Evolutionary conservation across 1,140 invertebrate species (phyloP), one percentile per base, ranked within the genome.

Genomic region (Lethrus apterus): DNA sequence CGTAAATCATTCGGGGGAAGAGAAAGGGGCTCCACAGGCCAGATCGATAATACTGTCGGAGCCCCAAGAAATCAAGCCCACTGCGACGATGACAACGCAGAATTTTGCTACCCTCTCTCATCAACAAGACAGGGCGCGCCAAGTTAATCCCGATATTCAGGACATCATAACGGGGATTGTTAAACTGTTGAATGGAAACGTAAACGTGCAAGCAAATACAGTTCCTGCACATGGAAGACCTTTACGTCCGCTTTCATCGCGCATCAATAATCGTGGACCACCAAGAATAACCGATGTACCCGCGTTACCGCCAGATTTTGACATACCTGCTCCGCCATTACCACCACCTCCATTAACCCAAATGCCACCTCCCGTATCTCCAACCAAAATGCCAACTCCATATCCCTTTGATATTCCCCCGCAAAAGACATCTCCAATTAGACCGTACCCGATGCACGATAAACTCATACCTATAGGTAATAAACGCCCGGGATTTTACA

Each of bases 101-200:
- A 51, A 34, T 47, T 49, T 52, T 61, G 56, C 57, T 57, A 68
- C 68, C 1, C 61, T 48, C 1, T 51, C 53, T 54, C 58, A 64
- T 55, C 62, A 58, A 51, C 62, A 20, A 59, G 70, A 34, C 63
- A 70, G 36, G 64, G 68, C 48, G 3, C 55, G 70, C 26, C 77
- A 81, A 55, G 77, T 81, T 3, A 81, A 79, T 63, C 83, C 84
- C 13, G 87, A 91, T 63, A 89, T 92, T 42, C 86, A 92, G 65
- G 89, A 92, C 58, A 90, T 93, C 9, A 88, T 93, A 36, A 89
- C 87, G 4, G 89, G 88, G 8, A 86, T 93, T 24, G 87, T 93
- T 0, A 90, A 92, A 63, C 65, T 93, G 1, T 67, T 93, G 1
- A 90, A 92, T 55, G 89, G 89, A 1, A 90, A 92, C 55, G 86